phyloP scores from a whole-genome alignment of 2,888 invertebrate species.

The Anorthoa munda region DNA sequence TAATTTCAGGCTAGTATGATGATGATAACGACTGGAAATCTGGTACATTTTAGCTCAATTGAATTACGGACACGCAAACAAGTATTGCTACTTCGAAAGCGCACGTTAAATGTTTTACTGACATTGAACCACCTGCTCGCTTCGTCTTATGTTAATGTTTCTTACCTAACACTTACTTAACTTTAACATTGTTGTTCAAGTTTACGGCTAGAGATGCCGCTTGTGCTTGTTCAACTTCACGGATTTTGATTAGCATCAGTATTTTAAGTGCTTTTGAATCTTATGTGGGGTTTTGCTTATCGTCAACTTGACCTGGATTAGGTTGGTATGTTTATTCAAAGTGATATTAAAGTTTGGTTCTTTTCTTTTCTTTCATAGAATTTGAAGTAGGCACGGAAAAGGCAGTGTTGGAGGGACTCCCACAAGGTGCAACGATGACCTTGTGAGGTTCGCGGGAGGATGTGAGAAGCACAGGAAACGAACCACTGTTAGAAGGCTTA shows the following conservation, averaged over 20 bases:
- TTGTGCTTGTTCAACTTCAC: conserved; percentile 32
- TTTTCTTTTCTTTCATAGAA: not conserved
- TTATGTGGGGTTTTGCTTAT: not conserved
- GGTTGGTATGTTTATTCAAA: not conserved
- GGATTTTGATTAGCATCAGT: conserved; percentile 21
- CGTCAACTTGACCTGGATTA: not conserved
- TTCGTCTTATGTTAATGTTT: conserved; percentile 66
- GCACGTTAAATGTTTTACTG: conserved; percentile 61
- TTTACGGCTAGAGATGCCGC: conserved; percentile 55
- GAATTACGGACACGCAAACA: conserved; percentile 43
- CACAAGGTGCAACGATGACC: too few relatives aligned
- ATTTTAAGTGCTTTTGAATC: conserved; percentile 17
- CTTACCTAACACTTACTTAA: conserved; percentile 66
- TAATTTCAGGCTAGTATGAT: too few relatives aligned
- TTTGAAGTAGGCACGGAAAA: too few relatives aligned
- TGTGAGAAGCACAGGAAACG: too few relatives aligned
- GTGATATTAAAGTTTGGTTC: not conserved
- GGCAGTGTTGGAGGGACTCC: too few relatives aligned
- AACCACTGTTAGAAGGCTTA: not conserved
- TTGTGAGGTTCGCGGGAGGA: too few relatives aligned
- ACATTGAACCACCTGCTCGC: conserved; percentile 71
- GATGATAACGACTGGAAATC: too few relatives aligned
- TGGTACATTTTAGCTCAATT: conserved; percentile 1
- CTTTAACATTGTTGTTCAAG: conserved; percentile 60
- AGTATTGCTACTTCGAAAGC: conserved; percentile 67